Evolutionary conservation across 1,140 invertebrate genomes (phyloP).

Genomic region (Bombus breviceps): DNA sequence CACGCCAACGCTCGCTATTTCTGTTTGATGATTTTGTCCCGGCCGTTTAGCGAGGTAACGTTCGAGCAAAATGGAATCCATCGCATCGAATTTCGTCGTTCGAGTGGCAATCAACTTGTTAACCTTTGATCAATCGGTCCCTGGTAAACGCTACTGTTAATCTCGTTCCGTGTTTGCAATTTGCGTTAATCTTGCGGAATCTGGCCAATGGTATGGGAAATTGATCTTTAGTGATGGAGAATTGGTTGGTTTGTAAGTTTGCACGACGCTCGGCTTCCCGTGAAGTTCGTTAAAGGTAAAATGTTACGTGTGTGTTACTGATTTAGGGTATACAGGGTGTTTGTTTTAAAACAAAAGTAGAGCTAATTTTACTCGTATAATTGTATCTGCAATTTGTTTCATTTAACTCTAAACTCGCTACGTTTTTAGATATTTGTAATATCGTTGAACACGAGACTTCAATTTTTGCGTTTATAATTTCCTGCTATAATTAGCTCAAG

Average conservation of each 20-base stretch:
- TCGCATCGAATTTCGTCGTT: not conserved
- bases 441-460: not conserved
- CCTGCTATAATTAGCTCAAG: not conserved
- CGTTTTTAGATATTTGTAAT: not conserved
- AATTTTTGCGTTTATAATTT: not conserved
- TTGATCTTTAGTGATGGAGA: not conserved
- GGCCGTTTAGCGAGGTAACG: not conserved
- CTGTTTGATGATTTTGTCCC: not conserved
- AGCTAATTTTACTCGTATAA: too few relatives aligned
- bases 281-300: not conserved
- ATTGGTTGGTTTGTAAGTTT: not conserved
- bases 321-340: not conserved
- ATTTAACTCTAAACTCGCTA: not conserved
- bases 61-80: not conserved
- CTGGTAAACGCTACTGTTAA: not conserved
- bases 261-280: not conserved
- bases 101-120: not conserved
- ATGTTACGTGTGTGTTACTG: not conserved
- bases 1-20: not conserved
- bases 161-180: slow-evolving; percentile 6
- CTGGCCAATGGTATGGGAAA: not conserved
- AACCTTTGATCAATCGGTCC: not conserved
- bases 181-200: not conserved
- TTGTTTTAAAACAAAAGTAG: too few relatives aligned
- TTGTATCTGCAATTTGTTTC: not conserved